Base-by-base conservation (phyloP, 2,888 invertebrate species). In the Plagodis dolabraria region DNA sequence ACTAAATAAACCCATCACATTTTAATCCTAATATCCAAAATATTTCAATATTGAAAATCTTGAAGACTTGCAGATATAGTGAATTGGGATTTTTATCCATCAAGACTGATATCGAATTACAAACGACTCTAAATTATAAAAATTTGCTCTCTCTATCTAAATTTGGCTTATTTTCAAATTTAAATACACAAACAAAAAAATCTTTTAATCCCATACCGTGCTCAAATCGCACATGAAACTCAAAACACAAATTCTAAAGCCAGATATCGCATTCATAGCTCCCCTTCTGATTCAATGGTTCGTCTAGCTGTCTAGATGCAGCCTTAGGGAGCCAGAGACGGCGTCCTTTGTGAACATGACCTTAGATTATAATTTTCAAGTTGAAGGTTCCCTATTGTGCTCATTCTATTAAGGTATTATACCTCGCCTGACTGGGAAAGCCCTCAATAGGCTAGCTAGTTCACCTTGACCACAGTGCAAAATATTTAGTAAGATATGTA, bases 361-460 rank as follows among this genome's bases (percentile, higher is more conserved):
- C 92, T 92, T 90, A 89, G 80, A 83, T 83, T 86, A 85, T 84
- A 85, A 78, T 76, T 82, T 83, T 87, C 89, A 90, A 90, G 90
- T 91, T 91, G 87, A 92, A 91, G 90, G 91, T 89, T 84, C 76
- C 71, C 83, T 60, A 83, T 89, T 87, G 78, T 87, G 60, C 47
- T 47, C 11, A 47, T 67, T 66, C 62, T 67, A 62, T 65, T 80
- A 79, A 79, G 77, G 79, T 79, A 77, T 74, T 81, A 82, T 79
- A 81, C 56, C 49, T 65, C 75, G 86, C 86, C 83, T 87, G 86
- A 79, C 61, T 66, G 78, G 83, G 83, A 81, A 84, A 78, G 69
- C 76, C 77, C 79, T 86, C 76, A 82, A 87, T 86, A 77, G 82
- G 70, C 72, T 71, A 81, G 77, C 85, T 85, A 84, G 85, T 87